These are phyloP conservation scores for Eretmochelys imbricata DNA, from an alignment of 2,113 vertebrate species.

Conservation along the genomic window DNA sequence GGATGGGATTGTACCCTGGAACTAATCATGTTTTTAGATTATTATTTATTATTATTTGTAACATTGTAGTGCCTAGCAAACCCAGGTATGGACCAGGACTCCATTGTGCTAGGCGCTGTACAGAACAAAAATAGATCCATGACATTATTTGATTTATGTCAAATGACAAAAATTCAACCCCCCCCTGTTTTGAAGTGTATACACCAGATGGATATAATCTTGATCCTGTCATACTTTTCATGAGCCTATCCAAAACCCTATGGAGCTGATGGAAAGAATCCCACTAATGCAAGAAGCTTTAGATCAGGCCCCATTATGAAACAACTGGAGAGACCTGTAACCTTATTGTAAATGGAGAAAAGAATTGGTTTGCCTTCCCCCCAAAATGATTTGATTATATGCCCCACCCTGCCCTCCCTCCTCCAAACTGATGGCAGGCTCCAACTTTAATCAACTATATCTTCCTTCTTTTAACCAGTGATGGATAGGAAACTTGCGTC, in stretches of 20 bases:
- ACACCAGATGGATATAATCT: neutral
- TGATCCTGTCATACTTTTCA: neutral
- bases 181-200: neutral
- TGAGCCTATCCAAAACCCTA: neutral
- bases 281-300: neutral
- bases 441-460: neutral
- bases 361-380: neutral
- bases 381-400: neutral
- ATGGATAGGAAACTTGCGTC: neutral
- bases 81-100: no score
- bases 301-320: neutral
- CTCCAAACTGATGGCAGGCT: neutral
- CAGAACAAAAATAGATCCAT: no score
- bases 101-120: no score
- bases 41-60: neutral
- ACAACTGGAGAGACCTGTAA: neutral
- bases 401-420: neutral
- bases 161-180: neutral
- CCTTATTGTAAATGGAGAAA: neutral
- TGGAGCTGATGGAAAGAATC: neutral
- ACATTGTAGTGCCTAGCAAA: no score
- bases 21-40: neutral
- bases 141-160: neutral
- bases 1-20: neutral
- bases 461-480: neutral